Evolutionary conservation across 2,797 vertebrate species (phyloP).

Genomic region (Thunnus albacares): DNA sequence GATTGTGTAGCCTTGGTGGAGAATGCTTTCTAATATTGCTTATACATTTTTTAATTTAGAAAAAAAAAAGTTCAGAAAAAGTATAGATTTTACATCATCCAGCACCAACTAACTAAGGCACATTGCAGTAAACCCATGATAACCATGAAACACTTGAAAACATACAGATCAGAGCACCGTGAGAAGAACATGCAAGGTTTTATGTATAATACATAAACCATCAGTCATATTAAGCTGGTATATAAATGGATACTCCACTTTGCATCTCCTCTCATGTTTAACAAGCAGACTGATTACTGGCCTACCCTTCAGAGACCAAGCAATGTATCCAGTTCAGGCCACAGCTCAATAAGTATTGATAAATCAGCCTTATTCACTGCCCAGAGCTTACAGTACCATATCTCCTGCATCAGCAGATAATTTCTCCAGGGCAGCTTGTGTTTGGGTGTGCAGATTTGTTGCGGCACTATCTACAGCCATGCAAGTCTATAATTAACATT

Average conservation of each 20-base stretch:
- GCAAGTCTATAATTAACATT: constrained; percentile 53
- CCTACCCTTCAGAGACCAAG: constrained; percentile 8
- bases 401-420: constrained; percentile 61
- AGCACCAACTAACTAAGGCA: neutral
- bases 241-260: constrained; percentile 13
- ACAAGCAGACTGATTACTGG: constrained; percentile 36
- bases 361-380: constrained; percentile 44
- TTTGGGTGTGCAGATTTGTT: constrained; percentile 32
- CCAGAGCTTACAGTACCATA: constrained; percentile 25
- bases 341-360: constrained; percentile 67
- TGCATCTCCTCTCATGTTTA: constrained; percentile 26
- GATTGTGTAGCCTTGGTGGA: neutral
- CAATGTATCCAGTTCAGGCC: constrained; percentile 38
- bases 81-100: neutral
- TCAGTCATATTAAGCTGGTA: neutral
- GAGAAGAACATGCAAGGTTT: neutral
- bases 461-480: constrained; percentile 43
- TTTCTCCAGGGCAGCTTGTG: constrained; percentile 19
- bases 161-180: constrained; percentile 25
- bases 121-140: neutral
- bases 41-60: neutral
- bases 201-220: constrained; percentile 6
- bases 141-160: neutral
- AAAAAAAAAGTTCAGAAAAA: neutral
- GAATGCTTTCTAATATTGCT: neutral